A percentile compares a stretch with the other conserved stretches of the same genome.
phyloP scores from a whole-genome alignment of 2,797 vertebrate genomes.

The Tolypeutes matacus region DNA sequence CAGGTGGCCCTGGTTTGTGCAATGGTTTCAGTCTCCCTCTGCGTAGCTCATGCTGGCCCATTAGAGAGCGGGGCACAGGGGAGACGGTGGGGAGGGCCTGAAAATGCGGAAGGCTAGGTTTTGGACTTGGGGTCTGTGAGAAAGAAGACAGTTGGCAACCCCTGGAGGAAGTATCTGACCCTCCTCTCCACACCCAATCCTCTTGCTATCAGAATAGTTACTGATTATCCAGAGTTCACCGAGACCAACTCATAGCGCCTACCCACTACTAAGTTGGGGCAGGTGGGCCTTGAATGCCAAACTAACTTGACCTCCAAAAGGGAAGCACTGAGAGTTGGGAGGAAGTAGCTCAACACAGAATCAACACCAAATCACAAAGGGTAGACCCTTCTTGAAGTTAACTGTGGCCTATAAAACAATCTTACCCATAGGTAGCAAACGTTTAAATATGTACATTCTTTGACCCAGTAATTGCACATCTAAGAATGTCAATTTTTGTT shows the following conservation, averaged over 20 bases:
- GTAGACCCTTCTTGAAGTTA: not conserved
- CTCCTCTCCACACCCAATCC: not conserved
- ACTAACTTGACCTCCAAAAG: not conserved
- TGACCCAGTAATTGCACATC: not conserved
- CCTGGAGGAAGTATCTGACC: not conserved
- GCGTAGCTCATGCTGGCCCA: not conserved
- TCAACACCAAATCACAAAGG: fast-evolving
- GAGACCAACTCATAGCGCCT: not conserved
- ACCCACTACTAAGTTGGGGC: not conserved
- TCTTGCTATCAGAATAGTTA: not conserved
- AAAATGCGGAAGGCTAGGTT: not conserved
- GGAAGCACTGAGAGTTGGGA: not conserved
- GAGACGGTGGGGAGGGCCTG: not conserved
- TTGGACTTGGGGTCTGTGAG: not conserved
- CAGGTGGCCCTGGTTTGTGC: not conserved
- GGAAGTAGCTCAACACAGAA: not conserved
- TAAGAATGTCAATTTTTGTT: not conserved
- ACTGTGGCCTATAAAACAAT: no score
- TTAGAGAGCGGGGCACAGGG: fast-evolving
- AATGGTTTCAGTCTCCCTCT: not conserved
- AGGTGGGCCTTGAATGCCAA: not conserved
- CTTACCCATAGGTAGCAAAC: fast-evolving
- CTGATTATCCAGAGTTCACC: not conserved
- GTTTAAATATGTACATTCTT: not conserved
- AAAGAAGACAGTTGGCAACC: not conserved